Conservation (phyloP, 2,797 vertebrate genomes). For the Champsocephalus esox region DNA sequence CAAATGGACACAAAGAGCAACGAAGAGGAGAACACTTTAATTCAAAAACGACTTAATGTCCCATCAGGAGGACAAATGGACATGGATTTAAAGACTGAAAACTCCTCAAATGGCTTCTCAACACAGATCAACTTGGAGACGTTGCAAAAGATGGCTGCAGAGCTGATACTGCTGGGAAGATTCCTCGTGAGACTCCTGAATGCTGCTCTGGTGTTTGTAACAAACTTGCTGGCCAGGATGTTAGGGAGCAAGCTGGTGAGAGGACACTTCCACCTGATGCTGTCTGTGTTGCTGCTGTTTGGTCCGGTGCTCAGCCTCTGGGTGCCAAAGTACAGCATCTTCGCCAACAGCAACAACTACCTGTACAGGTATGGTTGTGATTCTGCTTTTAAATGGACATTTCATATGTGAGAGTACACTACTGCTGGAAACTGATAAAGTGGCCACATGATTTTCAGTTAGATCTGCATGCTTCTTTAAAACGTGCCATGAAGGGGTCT, state of each 20-base stretch:
- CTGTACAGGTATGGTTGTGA: constrained; percentile 86
- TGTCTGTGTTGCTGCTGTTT: constrained; percentile 86
- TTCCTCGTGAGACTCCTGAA: constrained; percentile 49
- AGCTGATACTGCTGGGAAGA: constrained; percentile 43
- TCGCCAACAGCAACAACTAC: constrained; percentile 88
- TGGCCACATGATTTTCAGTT: background rate
- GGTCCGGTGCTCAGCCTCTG: constrained; percentile 86
- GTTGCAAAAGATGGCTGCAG: constrained; percentile 48
- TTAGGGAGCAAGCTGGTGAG: constrained; percentile 83
- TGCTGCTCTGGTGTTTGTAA: constrained; percentile 68
- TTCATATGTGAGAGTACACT: background rate
- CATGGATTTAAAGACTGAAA: constrained; percentile 52
- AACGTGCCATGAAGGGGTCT: background rate
- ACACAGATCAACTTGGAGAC: constrained; percentile 59
- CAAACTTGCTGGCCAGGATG: constrained; percentile 80
- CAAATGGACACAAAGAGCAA: constrained; percentile 7
- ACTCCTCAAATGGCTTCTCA: constrained; percentile 37
- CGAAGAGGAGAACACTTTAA: background rate
- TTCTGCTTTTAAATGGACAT: constrained; percentile 1
- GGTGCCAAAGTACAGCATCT: constrained; percentile 87
- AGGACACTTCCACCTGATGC: constrained; percentile 86
- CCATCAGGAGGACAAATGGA: background rate
- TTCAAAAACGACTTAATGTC: background rate
- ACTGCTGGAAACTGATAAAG: background rate
- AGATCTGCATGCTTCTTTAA: background rate